Evolutionary conservation across 2,797 vertebrate species (phyloP), one percentile per base, ranked within the genome.

Genomic region (Sebastes steindachneri): DNA sequence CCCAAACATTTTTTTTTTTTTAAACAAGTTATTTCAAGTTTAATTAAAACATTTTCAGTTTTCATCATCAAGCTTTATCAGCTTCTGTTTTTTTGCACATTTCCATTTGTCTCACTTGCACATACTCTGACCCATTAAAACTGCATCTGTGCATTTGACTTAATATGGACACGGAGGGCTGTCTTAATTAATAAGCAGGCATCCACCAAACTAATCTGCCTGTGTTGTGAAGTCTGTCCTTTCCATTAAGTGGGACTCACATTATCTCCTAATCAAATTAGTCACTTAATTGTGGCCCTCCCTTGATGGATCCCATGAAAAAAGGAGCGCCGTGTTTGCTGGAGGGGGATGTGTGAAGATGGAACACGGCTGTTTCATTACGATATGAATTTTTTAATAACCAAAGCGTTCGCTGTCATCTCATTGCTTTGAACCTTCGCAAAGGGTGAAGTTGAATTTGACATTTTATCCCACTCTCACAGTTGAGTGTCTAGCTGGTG

Each of bases 241-340:
- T 94, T 94, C 94, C 92, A 94, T 95, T 95, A 93, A 95, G 91
- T 92, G 92, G 85, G 92, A 95, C 93, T 94, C 91, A 83, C 93
- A 89, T 95, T 95, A 95, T 94, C 93, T 90, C 91, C 94, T 95
- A 93, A 95, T 96, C 94, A 95, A 94, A 95, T 95, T 95, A 95
- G 92, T 93, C 93, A 90, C 94, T 95, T 95, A 93, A 95, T 96
- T 95, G 94, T 93, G 87, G 89, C 87, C 93, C 92, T 94, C 92
- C 93, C 94, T 92, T 92, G 92, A 92, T 92, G 90, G 88, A 91
- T 90, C 81, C 85, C 86, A 77, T 87, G 88, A 84, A 90, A 85
- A 87, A 89, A 83, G 77, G 76, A 88, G 86, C 55, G 76, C 33
- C 28, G 45, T 89, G 86, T 87, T 89, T 86, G 91, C 89, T 91